Evolutionary conservation across 2,113 vertebrate genomes (phyloP).

Genomic region (Vulpes ferrilata): DNA sequence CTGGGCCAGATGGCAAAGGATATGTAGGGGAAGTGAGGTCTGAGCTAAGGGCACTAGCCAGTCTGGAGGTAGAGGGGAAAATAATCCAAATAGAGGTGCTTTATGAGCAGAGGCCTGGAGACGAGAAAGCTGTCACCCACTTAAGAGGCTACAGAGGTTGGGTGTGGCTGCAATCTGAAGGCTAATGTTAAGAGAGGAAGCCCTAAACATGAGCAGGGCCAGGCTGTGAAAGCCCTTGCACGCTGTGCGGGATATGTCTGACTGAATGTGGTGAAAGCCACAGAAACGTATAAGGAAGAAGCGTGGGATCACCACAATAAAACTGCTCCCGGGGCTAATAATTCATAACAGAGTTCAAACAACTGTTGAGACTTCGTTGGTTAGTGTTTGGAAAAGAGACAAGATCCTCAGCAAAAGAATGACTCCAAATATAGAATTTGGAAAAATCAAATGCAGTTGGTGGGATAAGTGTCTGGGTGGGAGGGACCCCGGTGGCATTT

Average conservation of each 20-base stretch:
- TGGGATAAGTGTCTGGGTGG: background rate
- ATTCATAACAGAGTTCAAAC: background rate
- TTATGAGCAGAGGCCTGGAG: background rate
- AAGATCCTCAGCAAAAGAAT: slow-evolving; percentile 33
- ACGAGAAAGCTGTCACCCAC: background rate
- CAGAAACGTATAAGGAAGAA: background rate
- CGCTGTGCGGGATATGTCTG: background rate
- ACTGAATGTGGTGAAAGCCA: background rate
- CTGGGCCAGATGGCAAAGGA: background rate
- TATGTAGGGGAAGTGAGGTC: fast-evolving
- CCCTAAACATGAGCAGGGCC: background rate
- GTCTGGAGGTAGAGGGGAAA: background rate
- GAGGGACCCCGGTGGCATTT: background rate
- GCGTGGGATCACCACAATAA: background rate
- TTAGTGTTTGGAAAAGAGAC: slow-evolving; percentile 10
- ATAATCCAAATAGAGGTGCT: background rate
- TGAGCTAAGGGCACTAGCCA: background rate
- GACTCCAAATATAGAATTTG: slow-evolving; percentile 28
- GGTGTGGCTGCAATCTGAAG: background rate
- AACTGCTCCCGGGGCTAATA: background rate
- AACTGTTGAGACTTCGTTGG: background rate
- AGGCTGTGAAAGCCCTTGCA: background rate
- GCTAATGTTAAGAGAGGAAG: background rate
- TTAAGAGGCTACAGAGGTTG: background rate
- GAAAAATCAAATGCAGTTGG: slow-evolving; percentile 48